Conservation (phyloP, 1,140 invertebrate species). For the Diachasma alloeum region DNA sequence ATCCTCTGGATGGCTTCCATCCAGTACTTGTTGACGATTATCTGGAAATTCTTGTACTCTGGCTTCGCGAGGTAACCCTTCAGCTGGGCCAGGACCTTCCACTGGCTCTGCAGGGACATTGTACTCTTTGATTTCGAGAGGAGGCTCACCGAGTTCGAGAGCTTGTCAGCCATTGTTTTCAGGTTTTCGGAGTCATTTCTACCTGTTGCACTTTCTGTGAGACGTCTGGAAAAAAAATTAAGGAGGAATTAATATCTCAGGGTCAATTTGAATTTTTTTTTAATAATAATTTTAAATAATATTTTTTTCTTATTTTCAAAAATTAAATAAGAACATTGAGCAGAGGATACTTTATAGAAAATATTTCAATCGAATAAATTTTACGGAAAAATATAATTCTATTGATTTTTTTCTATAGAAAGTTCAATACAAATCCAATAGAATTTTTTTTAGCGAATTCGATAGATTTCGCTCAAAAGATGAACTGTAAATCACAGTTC, state of each 20-base stretch:
- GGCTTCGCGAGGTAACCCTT: constrained; percentile 63
- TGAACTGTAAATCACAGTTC: too few species aligned
- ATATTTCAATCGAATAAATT: too few species aligned
- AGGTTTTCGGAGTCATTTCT: constrained; percentile 46
- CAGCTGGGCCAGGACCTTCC: constrained; percentile 64
- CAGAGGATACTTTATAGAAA: too few species aligned
- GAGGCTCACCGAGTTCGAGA: constrained; percentile 35
- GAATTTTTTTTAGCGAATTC: too few species aligned
- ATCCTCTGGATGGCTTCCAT: constrained; percentile 62
- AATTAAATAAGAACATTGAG: too few species aligned
- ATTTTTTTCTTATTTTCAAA: too few species aligned
- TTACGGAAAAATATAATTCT: too few species aligned
- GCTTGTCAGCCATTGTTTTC: constrained; percentile 47
- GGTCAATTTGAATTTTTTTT: too few species aligned
- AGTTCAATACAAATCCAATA: too few species aligned
- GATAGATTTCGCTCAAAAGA: too few species aligned
- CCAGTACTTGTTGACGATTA: constrained; percentile 66
- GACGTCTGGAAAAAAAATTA: constrained; percentile 37
- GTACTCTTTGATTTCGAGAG: constrained; percentile 55
- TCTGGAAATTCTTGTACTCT: constrained; percentile 62
- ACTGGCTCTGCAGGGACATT: constrained; percentile 54
- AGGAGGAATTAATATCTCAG: background rate
- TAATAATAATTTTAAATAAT: too few species aligned
- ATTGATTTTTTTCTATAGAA: too few species aligned
- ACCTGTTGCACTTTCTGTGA: constrained; percentile 41